Evolutionary conservation across 2,113 vertebrate genomes (phyloP).

Genomic region (Rhinolophus sinicus): DNA sequence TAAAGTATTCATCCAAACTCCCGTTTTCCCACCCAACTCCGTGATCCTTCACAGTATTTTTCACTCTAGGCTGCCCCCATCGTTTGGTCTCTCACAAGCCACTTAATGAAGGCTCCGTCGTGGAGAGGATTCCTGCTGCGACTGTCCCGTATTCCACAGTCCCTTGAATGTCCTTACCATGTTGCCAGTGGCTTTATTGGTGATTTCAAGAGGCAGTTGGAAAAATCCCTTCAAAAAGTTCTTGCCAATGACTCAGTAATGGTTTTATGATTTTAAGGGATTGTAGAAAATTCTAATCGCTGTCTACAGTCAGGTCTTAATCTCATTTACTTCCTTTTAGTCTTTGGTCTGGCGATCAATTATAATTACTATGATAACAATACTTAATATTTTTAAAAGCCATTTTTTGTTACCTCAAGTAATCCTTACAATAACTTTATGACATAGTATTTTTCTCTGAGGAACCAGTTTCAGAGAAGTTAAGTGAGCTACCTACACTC

Average conservation of each 20-base stretch:
- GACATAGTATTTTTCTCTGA: not conserved
- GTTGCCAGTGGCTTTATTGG: not conserved
- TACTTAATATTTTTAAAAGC: not conserved
- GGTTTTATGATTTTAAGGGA: not conserved
- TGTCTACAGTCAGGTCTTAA: not conserved
- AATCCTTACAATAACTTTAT: not conserved
- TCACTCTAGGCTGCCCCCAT: not conserved
- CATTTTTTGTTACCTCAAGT: not conserved
- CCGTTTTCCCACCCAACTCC: too few relatives aligned
- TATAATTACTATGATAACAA: not conserved
- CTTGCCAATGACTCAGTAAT: not conserved
- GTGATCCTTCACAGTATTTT: not conserved
- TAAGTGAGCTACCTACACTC: not conserved
- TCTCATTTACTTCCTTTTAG: not conserved
- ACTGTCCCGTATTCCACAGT: rapidly evolving
- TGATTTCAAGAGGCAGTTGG: not conserved
- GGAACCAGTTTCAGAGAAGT: not conserved
- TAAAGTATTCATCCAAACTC: not conserved
- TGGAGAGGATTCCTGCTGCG: not conserved
- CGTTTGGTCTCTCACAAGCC: not conserved
- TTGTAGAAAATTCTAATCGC: not conserved
- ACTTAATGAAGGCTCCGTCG: not conserved
- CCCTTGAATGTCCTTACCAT: not conserved
- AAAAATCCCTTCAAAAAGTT: not conserved
- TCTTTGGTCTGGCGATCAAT: not conserved